Base-by-base conservation (phyloP, 2,888 invertebrate genomes). In the Archips xylosteana region DNA sequence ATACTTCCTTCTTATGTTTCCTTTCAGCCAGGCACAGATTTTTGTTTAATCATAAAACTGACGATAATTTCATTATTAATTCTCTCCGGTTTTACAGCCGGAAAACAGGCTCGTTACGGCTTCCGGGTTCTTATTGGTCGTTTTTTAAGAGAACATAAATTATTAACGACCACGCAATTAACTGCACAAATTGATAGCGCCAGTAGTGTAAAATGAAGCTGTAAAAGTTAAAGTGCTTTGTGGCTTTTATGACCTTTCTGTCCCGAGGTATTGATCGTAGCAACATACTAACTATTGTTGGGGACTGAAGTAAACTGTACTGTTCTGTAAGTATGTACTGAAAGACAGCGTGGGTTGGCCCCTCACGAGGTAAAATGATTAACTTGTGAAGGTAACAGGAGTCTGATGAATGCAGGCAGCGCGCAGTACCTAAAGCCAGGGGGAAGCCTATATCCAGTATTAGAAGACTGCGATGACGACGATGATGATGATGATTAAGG, bases 91-190 rank as follows among this genome's bases (percentile, higher is more conserved):
- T 73, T 73, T 59, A 68, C 54, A 69, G 54, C 68, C 63, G 68
- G 68, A 59, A 63, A 59, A 47, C 59, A 60, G 67, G 62, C 67
- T 64, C 39, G 63, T 64, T 73, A 73, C 15, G 59, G 15, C 63
- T 68, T 73, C 47, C 63, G 63, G 39, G 67, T 5, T 68, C 32
- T 42, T 73, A 64, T 68, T 59, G 73, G 59, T 4, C 47, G 63
- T 63, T 73, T 67, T 73, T 45, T 68, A 69, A 69, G 63, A 57
- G 63, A 64, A 59, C 64, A 64, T 69, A 69, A 67, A 60, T 60
- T 68, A 57, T 51, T 23, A 62, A 68, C 34, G 32, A 47, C 49
- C 49, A 15, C 49, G 34, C 34, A 51, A 51, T 65, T 51, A 9
- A 49, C 42, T 45, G 49, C 9, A 45, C 45, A 13, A 45, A 45